phyloP scores from a whole-genome alignment of 2,113 vertebrate genomes.

The Hipposideros armiger region DNA sequence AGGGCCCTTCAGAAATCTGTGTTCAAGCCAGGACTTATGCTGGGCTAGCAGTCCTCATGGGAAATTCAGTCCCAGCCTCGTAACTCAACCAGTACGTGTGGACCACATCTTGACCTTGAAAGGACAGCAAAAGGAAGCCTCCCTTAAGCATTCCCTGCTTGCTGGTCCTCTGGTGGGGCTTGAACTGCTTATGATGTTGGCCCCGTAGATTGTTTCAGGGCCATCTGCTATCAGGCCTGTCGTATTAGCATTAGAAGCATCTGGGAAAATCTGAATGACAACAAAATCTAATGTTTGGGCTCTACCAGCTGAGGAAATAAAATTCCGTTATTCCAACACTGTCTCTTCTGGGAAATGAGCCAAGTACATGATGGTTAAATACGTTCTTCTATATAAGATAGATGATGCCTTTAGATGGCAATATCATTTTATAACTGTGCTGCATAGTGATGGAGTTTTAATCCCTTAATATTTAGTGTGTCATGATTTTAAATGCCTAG shows the following conservation, averaged over 20 bases:
- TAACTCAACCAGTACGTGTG: neutral
- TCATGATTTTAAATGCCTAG: neutral
- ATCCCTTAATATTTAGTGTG: neutral
- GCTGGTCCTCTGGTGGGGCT: neutral
- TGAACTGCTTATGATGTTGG: rapidly evolving
- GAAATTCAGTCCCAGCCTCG: neutral
- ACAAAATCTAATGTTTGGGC: neutral
- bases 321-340: constrained; percentile 3
- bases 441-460: neutral
- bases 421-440: neutral
- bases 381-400: neutral
- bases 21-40: neutral
- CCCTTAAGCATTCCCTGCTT: too few relatives aligned
- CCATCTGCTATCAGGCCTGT: neutral
- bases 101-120: neutral
- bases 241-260: neutral
- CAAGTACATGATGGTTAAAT: neutral
- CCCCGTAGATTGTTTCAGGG: neutral
- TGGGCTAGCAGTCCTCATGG: neutral
- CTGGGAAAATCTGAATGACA: neutral
- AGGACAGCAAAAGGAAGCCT: neutral
- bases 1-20: neutral
- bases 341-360: constrained; percentile 20
- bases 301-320: neutral
- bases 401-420: neutral